Evolutionary conservation across 2,888 invertebrate genomes (phyloP).

Genomic region (Lithosia quadra): DNA sequence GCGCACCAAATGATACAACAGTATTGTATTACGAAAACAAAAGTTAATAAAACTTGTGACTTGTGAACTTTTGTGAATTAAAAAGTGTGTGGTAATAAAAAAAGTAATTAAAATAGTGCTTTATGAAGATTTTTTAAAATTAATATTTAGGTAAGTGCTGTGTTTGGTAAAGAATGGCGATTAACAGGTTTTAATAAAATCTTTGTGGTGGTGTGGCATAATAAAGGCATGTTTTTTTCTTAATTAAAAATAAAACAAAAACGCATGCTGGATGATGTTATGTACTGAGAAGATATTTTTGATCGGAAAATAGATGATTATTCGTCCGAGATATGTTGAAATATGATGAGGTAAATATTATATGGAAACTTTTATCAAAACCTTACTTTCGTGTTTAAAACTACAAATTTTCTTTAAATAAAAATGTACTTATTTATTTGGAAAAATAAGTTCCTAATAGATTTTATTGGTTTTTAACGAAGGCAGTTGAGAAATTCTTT

Average conservation of each 20-base stretch:
- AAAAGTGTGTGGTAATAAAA: slow-evolving; percentile 48
- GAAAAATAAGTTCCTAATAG: no score
- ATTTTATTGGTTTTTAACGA: no score
- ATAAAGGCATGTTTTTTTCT: slow-evolving; percentile 73
- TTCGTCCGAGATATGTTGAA: slow-evolving; percentile 48
- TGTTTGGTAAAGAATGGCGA: slow-evolving; percentile 69
- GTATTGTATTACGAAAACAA: slow-evolving; percentile 63
- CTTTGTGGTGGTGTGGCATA: slow-evolving; percentile 80
- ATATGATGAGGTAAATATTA: slow-evolving; percentile 53
- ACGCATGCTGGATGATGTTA: slow-evolving; percentile 77
- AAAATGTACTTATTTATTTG: no score
- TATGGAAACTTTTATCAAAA: slow-evolving; percentile 36
- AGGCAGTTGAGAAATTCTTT: no score
- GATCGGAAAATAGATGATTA: slow-evolving; percentile 37
- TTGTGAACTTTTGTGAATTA: slow-evolving; percentile 59
- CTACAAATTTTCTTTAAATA: slow-evolving; percentile 1
- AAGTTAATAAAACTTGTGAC: slow-evolving; percentile 47
- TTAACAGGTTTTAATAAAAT: slow-evolving; percentile 70
- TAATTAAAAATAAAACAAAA: slow-evolving; percentile 56
- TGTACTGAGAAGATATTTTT: slow-evolving; percentile 42
- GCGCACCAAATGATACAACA: slow-evolving; percentile 52
- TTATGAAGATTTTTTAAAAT: slow-evolving; percentile 55
- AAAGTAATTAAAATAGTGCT: slow-evolving; percentile 47
- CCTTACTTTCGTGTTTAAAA: slow-evolving; percentile 4
- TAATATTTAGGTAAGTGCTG: slow-evolving; percentile 80